Evolutionary conservation across 2,888 invertebrate species (phyloP).

Genomic region (Pterostichus niger): DNA sequence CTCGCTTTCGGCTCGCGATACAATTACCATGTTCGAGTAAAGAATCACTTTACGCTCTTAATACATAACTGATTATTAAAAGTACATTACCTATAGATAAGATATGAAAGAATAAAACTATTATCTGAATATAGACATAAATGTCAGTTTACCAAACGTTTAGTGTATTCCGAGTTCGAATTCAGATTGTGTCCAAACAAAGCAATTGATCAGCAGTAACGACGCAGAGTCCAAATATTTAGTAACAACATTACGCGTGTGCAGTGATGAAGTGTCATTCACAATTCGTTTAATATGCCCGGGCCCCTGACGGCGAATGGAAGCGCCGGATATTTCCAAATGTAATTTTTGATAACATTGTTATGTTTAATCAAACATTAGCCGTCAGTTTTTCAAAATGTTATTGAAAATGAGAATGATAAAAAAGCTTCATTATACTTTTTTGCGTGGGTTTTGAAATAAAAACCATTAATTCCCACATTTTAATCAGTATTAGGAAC

Average conservation of each 20-base stretch:
- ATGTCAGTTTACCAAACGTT: neutral
- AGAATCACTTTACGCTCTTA: no score
- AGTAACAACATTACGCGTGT: constrained; percentile 51
- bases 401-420: constrained; percentile 25
- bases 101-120: no score
- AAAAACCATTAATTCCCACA: constrained; percentile 12
- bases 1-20: no score
- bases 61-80: no score
- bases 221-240: constrained; percentile 36
- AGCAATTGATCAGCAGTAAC: constrained; percentile 34
- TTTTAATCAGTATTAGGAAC: neutral
- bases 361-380: constrained; percentile 60
- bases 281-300: constrained; percentile 54
- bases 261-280: constrained; percentile 54
- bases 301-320: constrained; percentile 3
- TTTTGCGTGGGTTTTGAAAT: constrained; percentile 19
- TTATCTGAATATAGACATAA: no score
- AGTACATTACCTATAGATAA: no score
- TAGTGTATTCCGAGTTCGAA: constrained; percentile 22
- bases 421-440: constrained; percentile 17
- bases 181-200: constrained; percentile 37
- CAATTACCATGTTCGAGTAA: no score
- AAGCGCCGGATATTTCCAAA: constrained; percentile 57
- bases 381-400: constrained; percentile 52
- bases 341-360: constrained; percentile 62